These are phyloP conservation scores for Rhinoderma darwinii DNA, from an alignment of 2,113 vertebrate species.

Conservation along the genomic window DNA sequence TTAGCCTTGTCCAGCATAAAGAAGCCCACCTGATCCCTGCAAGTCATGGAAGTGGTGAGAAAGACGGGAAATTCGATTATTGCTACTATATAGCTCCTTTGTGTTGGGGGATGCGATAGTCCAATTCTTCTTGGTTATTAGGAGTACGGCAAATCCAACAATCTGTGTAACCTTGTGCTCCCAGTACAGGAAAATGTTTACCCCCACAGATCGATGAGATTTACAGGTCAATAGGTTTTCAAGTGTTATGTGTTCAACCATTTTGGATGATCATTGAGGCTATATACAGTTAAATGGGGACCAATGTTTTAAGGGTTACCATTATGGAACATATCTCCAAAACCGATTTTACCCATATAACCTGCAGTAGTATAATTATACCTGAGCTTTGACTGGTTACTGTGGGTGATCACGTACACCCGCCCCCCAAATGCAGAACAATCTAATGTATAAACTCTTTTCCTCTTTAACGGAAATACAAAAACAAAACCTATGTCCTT, in stretches of 20 bases:
- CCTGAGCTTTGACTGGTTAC: background rate
- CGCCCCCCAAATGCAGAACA: background rate
- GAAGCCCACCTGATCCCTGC: conserved; percentile 32
- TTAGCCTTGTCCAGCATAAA: conserved; percentile 26
- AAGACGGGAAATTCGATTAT: conserved; percentile 11
- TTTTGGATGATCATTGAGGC: background rate
- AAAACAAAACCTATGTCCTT: too few relatives aligned
- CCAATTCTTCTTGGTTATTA: conserved; percentile 6
- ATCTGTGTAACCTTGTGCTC: background rate
- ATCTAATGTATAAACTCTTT: too few relatives aligned
- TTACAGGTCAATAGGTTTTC: background rate
- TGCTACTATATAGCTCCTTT: background rate
- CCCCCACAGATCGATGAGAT: background rate
- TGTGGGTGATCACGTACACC: background rate
- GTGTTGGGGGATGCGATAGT: background rate
- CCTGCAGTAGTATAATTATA: background rate
- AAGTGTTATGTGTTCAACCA: background rate
- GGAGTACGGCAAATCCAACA: background rate
- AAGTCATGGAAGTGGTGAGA: background rate
- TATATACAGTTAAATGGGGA: background rate
- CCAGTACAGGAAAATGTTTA: background rate
- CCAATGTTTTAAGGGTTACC: background rate
- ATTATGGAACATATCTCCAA: background rate
- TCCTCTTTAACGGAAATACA: too few relatives aligned
- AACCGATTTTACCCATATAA: background rate